Evolutionary conservation across 2,113 vertebrate genomes (phyloP).

Genomic region (Gulo gulo): DNA sequence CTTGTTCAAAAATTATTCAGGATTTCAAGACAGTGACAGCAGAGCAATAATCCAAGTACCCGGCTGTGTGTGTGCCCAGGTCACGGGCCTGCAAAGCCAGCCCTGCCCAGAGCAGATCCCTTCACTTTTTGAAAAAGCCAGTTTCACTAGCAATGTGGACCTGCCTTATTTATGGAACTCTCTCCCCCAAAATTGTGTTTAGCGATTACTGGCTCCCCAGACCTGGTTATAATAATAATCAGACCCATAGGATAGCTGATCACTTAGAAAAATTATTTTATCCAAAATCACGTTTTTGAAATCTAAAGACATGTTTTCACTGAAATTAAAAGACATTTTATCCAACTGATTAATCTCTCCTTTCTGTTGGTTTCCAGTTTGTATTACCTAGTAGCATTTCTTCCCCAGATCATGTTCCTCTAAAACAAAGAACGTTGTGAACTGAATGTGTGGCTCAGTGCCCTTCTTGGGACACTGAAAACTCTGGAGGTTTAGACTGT

Average conservation of each 20-base stretch:
- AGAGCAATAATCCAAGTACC: too few species aligned
- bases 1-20: background rate
- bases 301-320: background rate
- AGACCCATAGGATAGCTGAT: background rate
- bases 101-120: background rate
- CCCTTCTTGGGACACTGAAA: background rate
- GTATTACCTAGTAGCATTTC: constrained; percentile 6
- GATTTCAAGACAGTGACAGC: background rate
- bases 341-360: background rate
- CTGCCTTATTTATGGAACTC: background rate
- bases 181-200: background rate
- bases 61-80: accelerated
- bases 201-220: background rate
- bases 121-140: background rate
- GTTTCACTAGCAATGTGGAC: background rate
- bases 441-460: background rate
- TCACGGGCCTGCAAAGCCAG: background rate
- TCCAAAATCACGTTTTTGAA: constrained; percentile 9
- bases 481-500: constrained; percentile 7
- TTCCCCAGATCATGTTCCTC: background rate
- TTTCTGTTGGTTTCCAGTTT: background rate
- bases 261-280: background rate
- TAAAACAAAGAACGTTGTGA: background rate
- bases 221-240: background rate
- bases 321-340: constrained; percentile 38